Evolutionary conservation across 2,113 vertebrate genomes (phyloP).

Genomic region (Ptilonorhynchus violaceus): DNA sequence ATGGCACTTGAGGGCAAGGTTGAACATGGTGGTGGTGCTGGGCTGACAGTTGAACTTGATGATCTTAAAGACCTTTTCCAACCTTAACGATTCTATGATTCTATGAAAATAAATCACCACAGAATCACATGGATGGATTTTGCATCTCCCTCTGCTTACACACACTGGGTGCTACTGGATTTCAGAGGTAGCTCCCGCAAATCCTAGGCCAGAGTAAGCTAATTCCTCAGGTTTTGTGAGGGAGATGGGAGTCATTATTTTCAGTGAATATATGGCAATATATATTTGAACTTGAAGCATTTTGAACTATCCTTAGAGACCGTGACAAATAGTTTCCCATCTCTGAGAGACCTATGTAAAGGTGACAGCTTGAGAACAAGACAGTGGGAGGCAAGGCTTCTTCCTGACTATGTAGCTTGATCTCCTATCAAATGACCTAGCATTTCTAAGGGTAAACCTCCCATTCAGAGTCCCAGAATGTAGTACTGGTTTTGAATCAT

Average conservation of each 20-base stretch:
- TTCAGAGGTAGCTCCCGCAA: background rate
- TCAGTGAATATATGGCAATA: background rate
- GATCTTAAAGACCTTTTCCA: background rate
- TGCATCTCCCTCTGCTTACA: background rate
- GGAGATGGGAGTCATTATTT: background rate
- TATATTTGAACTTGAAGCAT: background rate
- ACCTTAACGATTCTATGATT: background rate
- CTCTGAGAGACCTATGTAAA: background rate
- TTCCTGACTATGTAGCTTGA: background rate
- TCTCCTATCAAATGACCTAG: background rate
- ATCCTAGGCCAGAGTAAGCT: background rate
- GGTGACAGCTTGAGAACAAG: background rate
- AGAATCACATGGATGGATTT: background rate
- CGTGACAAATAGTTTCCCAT: background rate
- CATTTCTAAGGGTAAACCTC: background rate
- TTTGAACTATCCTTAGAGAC: background rate
- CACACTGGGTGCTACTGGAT: background rate
- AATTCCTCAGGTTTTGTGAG: background rate
- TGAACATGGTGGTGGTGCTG: background rate
- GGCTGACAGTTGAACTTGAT: background rate
- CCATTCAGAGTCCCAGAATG: background rate
- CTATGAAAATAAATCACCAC: background rate
- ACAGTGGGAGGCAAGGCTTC: background rate
- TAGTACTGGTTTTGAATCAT: background rate
- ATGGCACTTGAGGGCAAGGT: background rate